Evolutionary conservation across 2,888 invertebrate species (phyloP).

Genomic region (Trissonchulus latispiculum): DNA sequence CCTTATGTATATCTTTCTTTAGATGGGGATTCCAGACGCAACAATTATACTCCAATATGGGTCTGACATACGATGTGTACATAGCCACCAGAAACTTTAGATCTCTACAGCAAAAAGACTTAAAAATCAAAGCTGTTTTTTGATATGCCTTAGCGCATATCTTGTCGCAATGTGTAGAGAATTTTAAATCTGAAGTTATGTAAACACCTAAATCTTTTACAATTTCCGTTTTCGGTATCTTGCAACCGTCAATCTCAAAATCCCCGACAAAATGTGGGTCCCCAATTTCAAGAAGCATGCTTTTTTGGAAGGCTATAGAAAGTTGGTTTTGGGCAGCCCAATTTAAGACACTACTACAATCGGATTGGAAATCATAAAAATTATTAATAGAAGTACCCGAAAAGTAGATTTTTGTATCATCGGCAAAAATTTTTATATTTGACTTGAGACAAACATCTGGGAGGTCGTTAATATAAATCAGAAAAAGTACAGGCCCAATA

Average conservation of each 20-base stretch:
- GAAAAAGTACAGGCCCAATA: background rate
- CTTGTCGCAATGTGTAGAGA: no score
- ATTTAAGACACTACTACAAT: no score
- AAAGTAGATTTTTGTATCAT: background rate
- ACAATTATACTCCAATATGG: background rate
- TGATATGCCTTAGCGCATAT: no score
- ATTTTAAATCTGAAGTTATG: no score
- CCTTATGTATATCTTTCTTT: background rate
- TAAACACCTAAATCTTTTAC: background rate
- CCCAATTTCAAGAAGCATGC: background rate
- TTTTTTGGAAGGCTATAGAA: background rate
- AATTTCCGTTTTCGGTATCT: background rate
- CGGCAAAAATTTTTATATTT: background rate
- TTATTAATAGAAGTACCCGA: no score
- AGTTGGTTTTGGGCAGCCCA: background rate
- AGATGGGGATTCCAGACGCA: background rate
- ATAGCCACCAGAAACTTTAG: no score
- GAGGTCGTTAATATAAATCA: background rate
- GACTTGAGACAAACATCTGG: background rate
- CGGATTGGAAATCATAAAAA: no score
- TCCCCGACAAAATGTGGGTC: background rate
- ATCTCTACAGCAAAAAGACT: no score
- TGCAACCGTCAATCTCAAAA: background rate
- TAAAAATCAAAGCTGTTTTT: no score
- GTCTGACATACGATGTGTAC: no score